Conservation (phyloP, 1,140 invertebrate genomes). For the Megathymus violae region DNA sequence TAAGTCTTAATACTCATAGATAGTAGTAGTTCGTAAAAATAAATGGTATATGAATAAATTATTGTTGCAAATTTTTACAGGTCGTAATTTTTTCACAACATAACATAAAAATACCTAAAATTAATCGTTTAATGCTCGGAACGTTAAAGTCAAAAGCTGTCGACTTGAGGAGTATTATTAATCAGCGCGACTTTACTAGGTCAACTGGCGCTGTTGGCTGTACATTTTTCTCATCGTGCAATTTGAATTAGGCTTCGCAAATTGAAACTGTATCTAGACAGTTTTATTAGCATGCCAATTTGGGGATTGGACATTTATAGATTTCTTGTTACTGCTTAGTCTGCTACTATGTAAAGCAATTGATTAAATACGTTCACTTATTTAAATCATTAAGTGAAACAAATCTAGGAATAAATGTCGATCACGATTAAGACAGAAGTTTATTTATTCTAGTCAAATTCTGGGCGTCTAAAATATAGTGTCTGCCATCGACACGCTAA, state of each 20-base stretch:
- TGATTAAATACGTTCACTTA: slow-evolving; percentile 1
- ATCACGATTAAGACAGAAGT: too few relatives aligned
- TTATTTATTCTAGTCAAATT: too few relatives aligned
- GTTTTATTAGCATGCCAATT: slow-evolving; percentile 20
- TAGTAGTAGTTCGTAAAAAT: too few relatives aligned
- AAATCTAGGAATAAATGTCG: background rate
- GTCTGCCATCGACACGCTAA: too few relatives aligned
- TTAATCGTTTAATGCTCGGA: background rate
- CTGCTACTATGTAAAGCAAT: slow-evolving; percentile 14
- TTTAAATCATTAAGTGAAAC: slow-evolving; percentile 1
- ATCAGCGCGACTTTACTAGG: slow-evolving; percentile 24
- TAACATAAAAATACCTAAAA: too few relatives aligned
- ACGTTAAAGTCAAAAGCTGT: background rate
- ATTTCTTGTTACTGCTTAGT: slow-evolving; percentile 6
- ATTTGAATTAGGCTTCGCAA: slow-evolving; percentile 30
- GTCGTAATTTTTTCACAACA: too few relatives aligned
- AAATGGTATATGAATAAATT: too few relatives aligned
- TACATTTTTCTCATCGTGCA: slow-evolving; percentile 23
- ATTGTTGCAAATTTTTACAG: too few relatives aligned
- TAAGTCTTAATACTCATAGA: too few relatives aligned
- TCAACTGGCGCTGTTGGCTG: slow-evolving; percentile 22
- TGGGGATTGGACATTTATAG: slow-evolving; percentile 7
- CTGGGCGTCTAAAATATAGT: too few relatives aligned
- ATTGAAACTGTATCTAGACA: slow-evolving; percentile 28
- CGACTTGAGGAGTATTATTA: slow-evolving; percentile 22